Evolutionary conservation across 92 coral and sea anemone species (phyloP).

Genomic region (Porites rus): DNA sequence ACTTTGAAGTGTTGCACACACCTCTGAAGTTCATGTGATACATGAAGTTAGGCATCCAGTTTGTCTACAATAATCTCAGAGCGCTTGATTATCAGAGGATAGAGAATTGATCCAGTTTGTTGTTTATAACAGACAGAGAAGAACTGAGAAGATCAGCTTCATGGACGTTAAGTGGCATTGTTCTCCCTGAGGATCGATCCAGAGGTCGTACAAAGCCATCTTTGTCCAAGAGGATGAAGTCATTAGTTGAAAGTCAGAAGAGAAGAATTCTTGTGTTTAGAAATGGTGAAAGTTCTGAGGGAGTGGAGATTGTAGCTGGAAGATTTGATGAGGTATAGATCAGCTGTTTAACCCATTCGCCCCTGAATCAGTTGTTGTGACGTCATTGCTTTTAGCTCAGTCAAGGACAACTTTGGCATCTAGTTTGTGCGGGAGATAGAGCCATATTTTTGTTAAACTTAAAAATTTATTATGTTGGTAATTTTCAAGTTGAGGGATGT

Average conservation of each 20-base stretch:
- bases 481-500: background rate
- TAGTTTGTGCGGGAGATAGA: too few relatives aligned
- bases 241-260: slow-evolving; percentile 94
- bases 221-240: slow-evolving; percentile 88
- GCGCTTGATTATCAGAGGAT: background rate
- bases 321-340: slow-evolving; percentile 92
- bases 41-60: too few relatives aligned
- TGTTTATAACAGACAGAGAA: slow-evolving; percentile 75
- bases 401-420: too few relatives aligned
- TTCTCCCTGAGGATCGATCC: slow-evolving; percentile 91
- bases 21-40: too few relatives aligned
- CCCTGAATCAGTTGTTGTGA: too few relatives aligned
- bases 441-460: too few relatives aligned
- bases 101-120: background rate
- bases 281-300: slow-evolving; percentile 91
- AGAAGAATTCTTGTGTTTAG: slow-evolving; percentile 90
- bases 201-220: slow-evolving; percentile 91
- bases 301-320: slow-evolving; percentile 94
- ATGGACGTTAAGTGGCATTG: slow-evolving; percentile 92
- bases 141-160: slow-evolving; percentile 91
- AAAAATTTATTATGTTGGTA: background rate
- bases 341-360: too few relatives aligned
- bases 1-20: too few relatives aligned
- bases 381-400: too few relatives aligned
- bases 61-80: background rate